phyloP scores from a whole-genome alignment of 2,888 invertebrate genomes.

The Papilio elwesi region DNA sequence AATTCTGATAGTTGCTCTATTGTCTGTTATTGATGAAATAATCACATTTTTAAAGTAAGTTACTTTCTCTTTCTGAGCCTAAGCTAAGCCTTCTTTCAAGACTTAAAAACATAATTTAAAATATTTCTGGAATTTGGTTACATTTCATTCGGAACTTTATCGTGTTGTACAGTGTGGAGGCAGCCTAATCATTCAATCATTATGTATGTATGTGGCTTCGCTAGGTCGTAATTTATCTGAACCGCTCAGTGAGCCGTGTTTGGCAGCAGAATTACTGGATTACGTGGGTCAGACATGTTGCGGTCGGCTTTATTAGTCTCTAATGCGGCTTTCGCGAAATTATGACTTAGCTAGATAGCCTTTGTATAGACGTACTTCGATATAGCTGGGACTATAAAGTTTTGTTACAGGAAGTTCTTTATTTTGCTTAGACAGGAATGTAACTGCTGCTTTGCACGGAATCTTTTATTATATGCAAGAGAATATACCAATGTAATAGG shows the following conservation, averaged over 20 bases:
- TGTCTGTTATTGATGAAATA: too few species aligned
- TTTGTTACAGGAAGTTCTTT: conserved; percentile 22
- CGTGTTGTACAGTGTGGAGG: conserved; percentile 1
- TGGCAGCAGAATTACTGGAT: conserved; percentile 51
- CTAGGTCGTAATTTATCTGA: conserved; percentile 51
- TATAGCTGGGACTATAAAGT: conserved; percentile 8
- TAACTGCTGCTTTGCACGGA: background rate
- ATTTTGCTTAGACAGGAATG: conserved; percentile 11
- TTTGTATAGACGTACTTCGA: background rate
- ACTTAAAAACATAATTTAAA: too few species aligned
- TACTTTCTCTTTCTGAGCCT: too few species aligned
- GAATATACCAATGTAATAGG: background rate
- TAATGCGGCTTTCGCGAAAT: conserved; percentile 40
- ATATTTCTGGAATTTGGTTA: too few species aligned
- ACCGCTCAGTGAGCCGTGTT: conserved; percentile 48
- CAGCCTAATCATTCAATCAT: conserved; percentile 38
- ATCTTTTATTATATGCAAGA: background rate
- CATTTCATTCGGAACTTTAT: too few species aligned
- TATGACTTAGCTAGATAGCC: conserved; percentile 35
- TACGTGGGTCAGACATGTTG: conserved; percentile 44
- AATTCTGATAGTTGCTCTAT: too few species aligned
- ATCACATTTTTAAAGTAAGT: too few species aligned
- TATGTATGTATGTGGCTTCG: conserved; percentile 45
- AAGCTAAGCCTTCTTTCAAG: too few species aligned
- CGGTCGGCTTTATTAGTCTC: conserved; percentile 45